Conservation (phyloP, 1,140 invertebrate species). For the Marisa cornuarietis region DNA sequence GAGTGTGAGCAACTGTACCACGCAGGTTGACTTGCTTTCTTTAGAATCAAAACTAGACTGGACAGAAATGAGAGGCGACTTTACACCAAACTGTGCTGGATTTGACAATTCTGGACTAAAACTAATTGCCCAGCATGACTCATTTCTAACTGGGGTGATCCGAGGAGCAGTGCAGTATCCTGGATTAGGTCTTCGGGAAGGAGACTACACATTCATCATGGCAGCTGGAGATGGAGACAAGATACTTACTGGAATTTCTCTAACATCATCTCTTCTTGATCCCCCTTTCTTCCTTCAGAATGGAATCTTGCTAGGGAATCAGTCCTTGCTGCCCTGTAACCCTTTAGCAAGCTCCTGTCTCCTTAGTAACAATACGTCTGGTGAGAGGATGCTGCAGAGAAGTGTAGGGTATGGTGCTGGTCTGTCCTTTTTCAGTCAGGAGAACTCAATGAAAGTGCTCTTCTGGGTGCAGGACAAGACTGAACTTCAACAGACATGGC, state of each 20-base stretch:
- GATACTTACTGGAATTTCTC: constrained; percentile 7
- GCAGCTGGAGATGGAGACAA: background rate
- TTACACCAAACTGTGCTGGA: background rate
- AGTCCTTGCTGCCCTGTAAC: background rate
- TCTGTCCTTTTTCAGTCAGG: background rate
- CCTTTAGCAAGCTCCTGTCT: background rate
- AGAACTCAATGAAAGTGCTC: background rate
- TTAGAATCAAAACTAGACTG: background rate
- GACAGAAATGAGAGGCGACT: background rate
- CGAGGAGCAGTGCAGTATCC: background rate
- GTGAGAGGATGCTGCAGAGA: background rate
- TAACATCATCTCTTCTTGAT: background rate
- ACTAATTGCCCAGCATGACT: background rate
- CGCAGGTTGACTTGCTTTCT: background rate
- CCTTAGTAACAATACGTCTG: background rate
- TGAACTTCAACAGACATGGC: constrained; percentile 3
- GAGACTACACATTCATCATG: constrained; percentile 4
- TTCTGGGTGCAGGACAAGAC: constrained; percentile 15
- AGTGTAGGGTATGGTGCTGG: background rate
- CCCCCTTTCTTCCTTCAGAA: constrained; percentile 3
- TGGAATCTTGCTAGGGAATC: background rate
- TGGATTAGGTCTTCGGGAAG: background rate
- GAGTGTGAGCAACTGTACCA: background rate
- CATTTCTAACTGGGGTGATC: background rate
- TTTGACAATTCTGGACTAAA: background rate